Evolutionary conservation across 37 sponge, comb jelly and placozoan species (phyloP), one percentile per base, ranked within the genome.

Genomic region (Corticium candelabrum): DNA sequence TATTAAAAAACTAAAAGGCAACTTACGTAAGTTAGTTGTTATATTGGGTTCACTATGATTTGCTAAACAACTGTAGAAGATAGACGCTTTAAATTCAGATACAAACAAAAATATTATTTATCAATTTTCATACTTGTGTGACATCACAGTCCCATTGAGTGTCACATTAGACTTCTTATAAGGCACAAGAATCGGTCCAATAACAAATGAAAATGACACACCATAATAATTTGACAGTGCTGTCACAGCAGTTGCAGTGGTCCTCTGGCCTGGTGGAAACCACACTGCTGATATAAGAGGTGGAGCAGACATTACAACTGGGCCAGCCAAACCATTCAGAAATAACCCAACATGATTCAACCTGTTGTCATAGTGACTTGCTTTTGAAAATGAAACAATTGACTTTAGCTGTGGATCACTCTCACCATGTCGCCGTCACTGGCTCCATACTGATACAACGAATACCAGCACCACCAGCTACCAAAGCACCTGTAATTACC

Each of bases 131-230:
- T n/a, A n/a, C n/a, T n/a, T n/a, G n/a, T n/a, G n/a, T n/a, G n/a
- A n/a, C n/a, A n/a, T n/a, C n/a, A n/a, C n/a, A n/a, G n/a, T n/a
- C n/a, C n/a, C n/a, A n/a, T n/a, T n/a, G n/a, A n/a, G n/a, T n/a
- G n/a, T n/a, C n/a, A n/a, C n/a, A n/a, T n/a, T n/a, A n/a, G n/a
- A n/a, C n/a, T n/a, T 76, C 29, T 29, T 11, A 7, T 76, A 57
- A n/a, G 41, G 67, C 11, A 76, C 77, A 27, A 76, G 21, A 76
- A 68, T 7, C 11, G 77, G 77, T 5, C 77, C 77, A n/a, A 76
- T 40, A 21, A 76, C 77, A 29, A 76, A 76, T 21, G 77, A 40
- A 5, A 67, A 21, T 56, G 77, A 7, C 15, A 76, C 57, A 56
- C 77, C 77, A 56, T 5, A 21, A 29, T 76, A 76, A n/a, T 68